Evolutionary conservation across 1,140 invertebrate genomes (phyloP), one percentile per base, ranked within the genome.

Genomic region (Mamestra configurata): DNA sequence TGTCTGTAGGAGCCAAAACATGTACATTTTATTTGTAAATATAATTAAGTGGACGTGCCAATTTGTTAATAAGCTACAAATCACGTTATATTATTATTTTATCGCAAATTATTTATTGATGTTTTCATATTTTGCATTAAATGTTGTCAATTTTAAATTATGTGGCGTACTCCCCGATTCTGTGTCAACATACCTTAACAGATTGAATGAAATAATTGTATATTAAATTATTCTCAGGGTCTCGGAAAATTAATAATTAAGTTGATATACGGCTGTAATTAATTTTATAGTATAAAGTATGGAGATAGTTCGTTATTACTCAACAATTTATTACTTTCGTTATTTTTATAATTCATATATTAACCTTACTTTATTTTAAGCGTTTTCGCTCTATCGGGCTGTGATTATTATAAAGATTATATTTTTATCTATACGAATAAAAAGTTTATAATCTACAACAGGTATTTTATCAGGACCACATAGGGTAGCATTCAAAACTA

Each of bases 121-220:
- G 68, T 71, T 71, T 71, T 46, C 22, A 46, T 61, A 79, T 79
- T 79, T 55, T 71, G 72, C 72, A 76, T 79, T n/a, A 64, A 79
- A 73, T 79, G 77, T 79, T 79, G 77, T 79, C 77, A 79, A 79
- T 72, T 79, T 79, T 72, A 72, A 72, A 72, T 61, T 53, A 49
- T 59, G n/a, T 53, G 66, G 51, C 22, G 35, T 43, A 20, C 43
- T 35, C 35, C 51, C 35, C 1, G 10, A n/a, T 27, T 61, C 4
- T 61, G 22, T 77, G 55, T 13, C 43, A 53, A 55, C 18, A 70
- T n/a, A 24, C 4, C 15, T 66, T 20, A 55, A 55, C 22, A 24
- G 11, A 24, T 55, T 13, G 53, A 55, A 51, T 27, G 7, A 24
- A 24, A 55, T 8, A 15, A 18, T 18, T 5, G n/a, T 55, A 55